Evolutionary conservation across 1,140 invertebrate species (phyloP), one percentile per base, ranked within the genome.

Genomic region (Leptonema lineaticorne): DNA sequence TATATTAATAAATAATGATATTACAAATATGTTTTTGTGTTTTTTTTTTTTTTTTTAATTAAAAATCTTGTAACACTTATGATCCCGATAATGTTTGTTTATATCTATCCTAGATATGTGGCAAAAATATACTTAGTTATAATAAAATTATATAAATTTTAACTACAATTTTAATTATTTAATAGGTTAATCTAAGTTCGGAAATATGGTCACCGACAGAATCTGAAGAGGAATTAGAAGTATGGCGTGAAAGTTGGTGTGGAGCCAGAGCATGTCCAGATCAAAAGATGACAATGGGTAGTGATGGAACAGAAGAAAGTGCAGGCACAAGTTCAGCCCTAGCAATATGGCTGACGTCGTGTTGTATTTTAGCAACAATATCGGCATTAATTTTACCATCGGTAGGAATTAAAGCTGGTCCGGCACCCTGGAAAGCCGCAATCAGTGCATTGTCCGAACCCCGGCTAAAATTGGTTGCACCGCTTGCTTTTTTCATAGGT

Each of bases 401-500:
- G 5, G 53, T 27, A 18, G 41, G 48, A 18, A 7, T 4, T 0
- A 77, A 79, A 22, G 73, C 75, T 56, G 72, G 74, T 18, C 76
- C 83, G 5, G 77, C 81, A 0, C 80, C 82, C 0, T 77, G 84
- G 69, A 74, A 79, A 18, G 78, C 76, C 2, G 70, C 79, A 0
- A 72, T 77, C 7, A 81, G 82, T 3, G 73, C 81, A 7, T 74
- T 81, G 9, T 77, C 74, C 56, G 85, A 86, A 68, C 77, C 79
- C 9, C 82, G 86, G 45, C 76, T 89, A 11, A 81, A 86, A 69
- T 78, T 90, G 18, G 84, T 85, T 1, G 84, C 84, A 0, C 88
- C 88, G 0, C 82, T 90, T 69, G 86, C 87, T 0, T 76, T 90
- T 9, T 90, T 90, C 72, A 89, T 90, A 63, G 89, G 89, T 26